Percentiles rank a stretch among this genome's conserved stretches.
phyloP scores from a whole-genome alignment of 2,888 invertebrate species.

The Stegophylla sp. region DNA sequence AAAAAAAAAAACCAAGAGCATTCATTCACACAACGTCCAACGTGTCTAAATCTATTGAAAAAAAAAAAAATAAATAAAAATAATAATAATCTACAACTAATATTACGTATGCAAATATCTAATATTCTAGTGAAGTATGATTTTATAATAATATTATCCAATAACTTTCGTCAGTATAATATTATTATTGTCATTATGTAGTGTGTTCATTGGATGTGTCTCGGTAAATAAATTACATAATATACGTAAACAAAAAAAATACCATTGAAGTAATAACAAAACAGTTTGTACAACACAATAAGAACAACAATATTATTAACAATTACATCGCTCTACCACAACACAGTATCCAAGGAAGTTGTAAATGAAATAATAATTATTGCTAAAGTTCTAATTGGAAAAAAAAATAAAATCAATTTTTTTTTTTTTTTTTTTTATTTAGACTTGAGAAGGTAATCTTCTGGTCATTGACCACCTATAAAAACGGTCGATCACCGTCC shows the following conservation, averaged over 20 bases:
- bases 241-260: background rate
- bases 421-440: no score
- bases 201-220: background rate
- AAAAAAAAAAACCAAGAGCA: no score
- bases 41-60: no score
- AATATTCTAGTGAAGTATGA: background rate
- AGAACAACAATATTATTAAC: no score
- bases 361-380: background rate
- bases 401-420: background rate
- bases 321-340: background rate
- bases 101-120: background rate
- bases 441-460: slow-evolving; percentile 44
- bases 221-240: background rate
- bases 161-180: background rate
- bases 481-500: slow-evolving; percentile 19
- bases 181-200: background rate
- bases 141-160: background rate
- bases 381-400: background rate
- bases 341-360: background rate
- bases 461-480: slow-evolving; percentile 42
- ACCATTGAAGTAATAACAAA: background rate
- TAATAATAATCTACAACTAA: no score
- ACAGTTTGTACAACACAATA: background rate
- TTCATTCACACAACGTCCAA: no score
- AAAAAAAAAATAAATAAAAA: no score